Evolutionary conservation across 2,797 vertebrate species (phyloP), one percentile per base, ranked within the genome.

Genomic region (Graptemys geographica): DNA sequence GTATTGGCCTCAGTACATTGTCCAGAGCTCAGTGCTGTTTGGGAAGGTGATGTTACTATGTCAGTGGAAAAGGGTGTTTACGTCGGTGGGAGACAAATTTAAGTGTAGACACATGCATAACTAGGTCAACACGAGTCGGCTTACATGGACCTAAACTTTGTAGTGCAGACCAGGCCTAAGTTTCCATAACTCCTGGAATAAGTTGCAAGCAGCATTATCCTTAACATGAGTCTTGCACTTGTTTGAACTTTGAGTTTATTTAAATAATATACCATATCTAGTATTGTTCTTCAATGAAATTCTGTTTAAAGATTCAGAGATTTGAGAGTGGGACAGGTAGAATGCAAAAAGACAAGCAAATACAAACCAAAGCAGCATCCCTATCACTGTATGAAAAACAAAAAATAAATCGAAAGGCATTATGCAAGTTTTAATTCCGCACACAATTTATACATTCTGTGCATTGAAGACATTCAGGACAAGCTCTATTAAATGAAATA

Each of bases 281-380:
- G 33, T 84, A 93, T n/a, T 88, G 28, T n/a, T 89, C 57, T 82
- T 86, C 80, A 47, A 18, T 65, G 90, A 37, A 92, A 88, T 87
- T 79, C 79, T 12, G 33, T 55, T 81, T 57, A 87, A 44, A 82
- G 41, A 65, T 51, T 59, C 31, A 25, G 5, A 84, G 79, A 51
- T 62, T 18, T 62, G 59, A 6, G 8, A 83, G 52, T 0, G 3
- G 65, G 86, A 33, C 82, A 49, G 11, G 56, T 79, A 93, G 57
- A 95, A 92, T 88, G 78, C 41, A 81, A 37, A 7, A 62, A 83
- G 88, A 91, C 84, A 86, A 85, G 16, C 1, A 0, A 13, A 83
- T 13, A 62, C 16, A 91, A 89, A 37, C 51, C 56, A 85, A 72
- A 92, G 69, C 16, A 33, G 59, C 59, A 62, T 33, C 69, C 79